A percentile compares a stretch with the other conserved stretches of the same genome.
phyloP scores from a whole-genome alignment of 1,140 invertebrate genomes.

The Drosophila watanabei region DNA sequence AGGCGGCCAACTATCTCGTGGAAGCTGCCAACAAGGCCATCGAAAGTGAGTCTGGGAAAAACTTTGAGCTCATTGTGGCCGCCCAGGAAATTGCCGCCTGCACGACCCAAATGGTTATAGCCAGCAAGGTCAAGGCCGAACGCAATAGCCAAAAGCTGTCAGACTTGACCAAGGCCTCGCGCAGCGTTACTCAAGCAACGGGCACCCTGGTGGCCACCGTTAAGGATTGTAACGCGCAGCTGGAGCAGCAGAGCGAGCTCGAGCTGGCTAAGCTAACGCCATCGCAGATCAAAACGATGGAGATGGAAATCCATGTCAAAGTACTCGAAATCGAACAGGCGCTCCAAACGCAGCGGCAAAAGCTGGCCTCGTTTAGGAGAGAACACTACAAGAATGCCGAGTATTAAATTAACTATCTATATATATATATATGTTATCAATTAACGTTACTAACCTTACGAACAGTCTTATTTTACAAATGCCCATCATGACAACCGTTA shows the following conservation, averaged over 20 bases:
- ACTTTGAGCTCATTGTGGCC: conserved; percentile 93
- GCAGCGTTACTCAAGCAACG: conserved; percentile 94
- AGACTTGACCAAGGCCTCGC: conserved; percentile 93
- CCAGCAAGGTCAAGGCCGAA: conserved; percentile 96
- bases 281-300: conserved; percentile 97
- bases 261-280: conserved; percentile 95
- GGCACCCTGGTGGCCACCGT: conserved; percentile 97
- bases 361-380: conserved; percentile 93
- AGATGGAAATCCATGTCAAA: conserved; percentile 98
- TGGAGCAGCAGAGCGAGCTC: conserved; percentile 96
- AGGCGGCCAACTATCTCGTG: conserved; percentile 96
- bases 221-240: conserved; percentile 93
- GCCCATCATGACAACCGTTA: conserved; percentile 37
- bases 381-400: conserved; percentile 92
- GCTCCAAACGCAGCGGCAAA: conserved; percentile 94
- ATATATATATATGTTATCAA: conserved; percentile 2
- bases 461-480: conserved; percentile 29
- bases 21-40: conserved; percentile 97
- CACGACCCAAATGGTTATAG: conserved; percentile 98
- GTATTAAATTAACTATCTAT: conserved; percentile 60
- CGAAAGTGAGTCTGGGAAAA: conserved; percentile 92
- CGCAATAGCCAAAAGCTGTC: conserved; percentile 92
- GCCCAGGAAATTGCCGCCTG: conserved; percentile 99
- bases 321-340: conserved; percentile 97
- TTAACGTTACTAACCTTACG: conserved; percentile 34